These are phyloP conservation scores for Argyra leucocephala DNA, from an alignment of 2,888 invertebrate genomes.

Conservation along the genomic window DNA sequence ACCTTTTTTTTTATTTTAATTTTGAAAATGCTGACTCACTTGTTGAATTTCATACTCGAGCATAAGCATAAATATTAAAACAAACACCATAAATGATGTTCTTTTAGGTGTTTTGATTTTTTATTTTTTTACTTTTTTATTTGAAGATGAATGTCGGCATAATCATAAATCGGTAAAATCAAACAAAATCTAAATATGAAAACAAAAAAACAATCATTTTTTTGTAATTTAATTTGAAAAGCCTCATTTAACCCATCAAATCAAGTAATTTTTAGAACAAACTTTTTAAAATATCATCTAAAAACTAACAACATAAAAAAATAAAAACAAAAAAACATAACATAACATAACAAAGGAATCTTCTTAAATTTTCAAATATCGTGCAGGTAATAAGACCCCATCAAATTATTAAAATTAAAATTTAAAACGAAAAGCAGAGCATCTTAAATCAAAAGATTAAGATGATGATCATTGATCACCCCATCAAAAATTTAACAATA, in stretches of 20 bases:
- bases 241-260: slow-evolving; percentile 4
- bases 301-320: too few species aligned
- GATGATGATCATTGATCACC: too few species aligned
- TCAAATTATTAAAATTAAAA: slow-evolving; percentile 7
- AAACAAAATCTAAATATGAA: neutral
- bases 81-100: neutral
- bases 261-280: slow-evolving; percentile 2
- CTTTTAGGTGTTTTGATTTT: neutral
- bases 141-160: neutral
- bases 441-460: too few species aligned
- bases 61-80: neutral
- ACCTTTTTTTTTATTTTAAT: too few species aligned
- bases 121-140: neutral
- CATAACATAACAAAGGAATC: neutral
- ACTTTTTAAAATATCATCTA: neutral
- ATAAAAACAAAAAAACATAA: neutral
- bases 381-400: slow-evolving; percentile 10
- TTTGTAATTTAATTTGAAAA: neutral
- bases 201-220: too few species aligned
- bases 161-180: neutral
- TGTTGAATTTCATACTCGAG: neutral
- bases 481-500: too few species aligned
- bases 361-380: neutral
- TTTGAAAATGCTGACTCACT: neutral
- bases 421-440: neutral